Percentiles rank a stretch among this genome's conserved stretches.
These are phyloP conservation scores for Drosophila takahashii DNA, from an alignment of 1,140 invertebrate genomes.

Conservation along the genomic window DNA sequence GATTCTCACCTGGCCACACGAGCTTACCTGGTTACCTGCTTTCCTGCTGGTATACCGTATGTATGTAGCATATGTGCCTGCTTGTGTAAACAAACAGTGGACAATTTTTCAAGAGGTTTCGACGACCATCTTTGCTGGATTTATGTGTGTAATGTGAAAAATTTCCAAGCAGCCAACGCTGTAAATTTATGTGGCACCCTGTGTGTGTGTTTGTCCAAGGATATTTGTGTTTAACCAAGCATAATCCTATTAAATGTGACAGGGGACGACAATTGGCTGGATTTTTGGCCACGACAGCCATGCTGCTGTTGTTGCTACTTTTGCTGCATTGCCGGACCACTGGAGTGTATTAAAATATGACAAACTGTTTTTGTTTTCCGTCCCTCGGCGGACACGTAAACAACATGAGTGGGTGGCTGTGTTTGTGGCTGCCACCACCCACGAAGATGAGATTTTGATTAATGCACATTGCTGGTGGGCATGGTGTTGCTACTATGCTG, in stretches of 20 bases:
- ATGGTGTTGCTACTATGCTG: constrained; percentile 26
- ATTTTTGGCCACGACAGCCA: constrained; percentile 60
- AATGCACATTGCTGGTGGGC: constrained; percentile 45
- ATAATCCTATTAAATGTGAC: constrained; percentile 79
- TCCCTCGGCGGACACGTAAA: constrained; percentile 31
- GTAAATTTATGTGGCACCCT: constrained; percentile 71
- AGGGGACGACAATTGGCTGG: constrained; percentile 76
- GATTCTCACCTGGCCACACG: constrained; percentile 50
- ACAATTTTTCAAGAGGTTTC: constrained; percentile 75
- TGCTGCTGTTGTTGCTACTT: constrained; percentile 2
- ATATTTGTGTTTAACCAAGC: constrained; percentile 80
- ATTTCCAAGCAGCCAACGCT: constrained; percentile 73
- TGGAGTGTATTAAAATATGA: constrained; percentile 78
- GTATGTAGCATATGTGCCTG: constrained; percentile 17
- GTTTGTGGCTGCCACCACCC: constrained; percentile 6
- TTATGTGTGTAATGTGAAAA: constrained; percentile 79
- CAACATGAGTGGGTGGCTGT: constrained; percentile 3
- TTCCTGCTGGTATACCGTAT: too few species aligned
- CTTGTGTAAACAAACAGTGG: constrained; percentile 65
- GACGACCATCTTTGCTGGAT: constrained; percentile 68
- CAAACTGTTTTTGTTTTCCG: constrained; percentile 67
- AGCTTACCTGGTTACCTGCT: constrained; percentile 4
- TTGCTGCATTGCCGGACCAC: constrained; percentile 55
- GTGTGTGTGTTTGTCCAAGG: constrained; percentile 36
- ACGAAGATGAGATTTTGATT: constrained; percentile 76